A percentile compares a stretch with the other conserved stretches of the same genome.
Conservation (phyloP, 2,888 invertebrate genomes). For the Pristionchus japonicus region DNA sequence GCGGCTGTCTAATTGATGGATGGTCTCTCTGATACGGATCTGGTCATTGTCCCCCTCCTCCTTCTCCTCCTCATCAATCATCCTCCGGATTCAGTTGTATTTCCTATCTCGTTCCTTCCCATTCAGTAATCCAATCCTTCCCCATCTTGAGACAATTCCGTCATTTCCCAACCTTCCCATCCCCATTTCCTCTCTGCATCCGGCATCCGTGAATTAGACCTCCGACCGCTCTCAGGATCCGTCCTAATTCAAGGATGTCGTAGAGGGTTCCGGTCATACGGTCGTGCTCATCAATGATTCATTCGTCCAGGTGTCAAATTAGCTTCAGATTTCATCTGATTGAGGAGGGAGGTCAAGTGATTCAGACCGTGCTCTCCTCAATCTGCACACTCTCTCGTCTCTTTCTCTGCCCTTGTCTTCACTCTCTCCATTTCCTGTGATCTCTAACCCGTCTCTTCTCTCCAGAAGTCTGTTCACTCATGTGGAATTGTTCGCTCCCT, state of each 20-base stretch:
- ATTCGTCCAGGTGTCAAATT: conserved; percentile 21
- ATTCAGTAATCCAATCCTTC: conserved; percentile 3
- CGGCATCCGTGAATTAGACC: not conserved
- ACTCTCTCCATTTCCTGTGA: conserved; percentile 1
- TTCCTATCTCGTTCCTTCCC: conserved; percentile 26
- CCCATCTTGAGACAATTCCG: conserved; percentile 18
- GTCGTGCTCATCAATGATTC: conserved; percentile 19
- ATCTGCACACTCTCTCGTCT: not conserved
- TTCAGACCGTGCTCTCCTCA: not conserved
- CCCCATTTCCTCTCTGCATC: conserved; percentile 29
- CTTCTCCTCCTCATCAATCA: no score
- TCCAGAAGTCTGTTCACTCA: conserved; percentile 28
- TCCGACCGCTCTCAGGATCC: not conserved
- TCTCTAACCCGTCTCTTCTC: not conserved
- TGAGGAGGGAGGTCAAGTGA: not conserved
- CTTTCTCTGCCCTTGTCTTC: conserved; percentile 19
- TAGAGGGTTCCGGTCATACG: not conserved
- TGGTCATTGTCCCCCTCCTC: not conserved
- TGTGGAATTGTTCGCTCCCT: conserved; percentile 25
- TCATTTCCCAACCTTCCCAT: conserved; percentile 17
- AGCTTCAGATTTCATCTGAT: conserved; percentile 33
- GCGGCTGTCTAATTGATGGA: conserved; percentile 31
- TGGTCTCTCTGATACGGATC: not conserved
- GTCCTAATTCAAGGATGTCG: conserved; percentile 20
- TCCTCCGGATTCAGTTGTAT: conserved; percentile 9